Percentiles rank a stretch among this genome's conserved stretches.
Conservation (phyloP, 1,140 invertebrate genomes). For the Mycetomoellerius zeteki region DNA sequence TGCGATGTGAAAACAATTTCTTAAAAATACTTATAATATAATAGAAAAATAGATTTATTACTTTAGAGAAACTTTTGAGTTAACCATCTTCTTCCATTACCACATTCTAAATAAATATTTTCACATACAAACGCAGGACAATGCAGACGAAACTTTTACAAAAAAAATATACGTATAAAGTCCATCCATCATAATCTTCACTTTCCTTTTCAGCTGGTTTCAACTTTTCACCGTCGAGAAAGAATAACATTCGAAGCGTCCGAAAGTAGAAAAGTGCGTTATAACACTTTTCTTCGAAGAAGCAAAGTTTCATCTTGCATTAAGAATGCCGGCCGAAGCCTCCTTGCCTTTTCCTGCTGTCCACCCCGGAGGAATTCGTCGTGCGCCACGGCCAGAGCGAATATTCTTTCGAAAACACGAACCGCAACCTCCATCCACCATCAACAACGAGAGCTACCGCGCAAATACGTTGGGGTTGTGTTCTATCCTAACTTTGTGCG, state of each 20-base stretch:
- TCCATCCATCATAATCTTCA: conserved; percentile 66
- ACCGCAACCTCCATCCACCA: conserved; percentile 30
- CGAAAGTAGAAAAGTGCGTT: conserved; percentile 48
- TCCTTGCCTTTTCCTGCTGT: conserved; percentile 25
- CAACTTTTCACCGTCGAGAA: conserved; percentile 46
- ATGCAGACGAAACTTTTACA: not conserved
- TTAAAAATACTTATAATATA: not conserved
- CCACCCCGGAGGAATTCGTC: conserved; percentile 65
- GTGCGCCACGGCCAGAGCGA: conserved; percentile 26
- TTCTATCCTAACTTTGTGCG: conserved; percentile 22
- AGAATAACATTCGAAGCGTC: conserved; percentile 55
- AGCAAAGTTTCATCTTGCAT: conserved; percentile 66
- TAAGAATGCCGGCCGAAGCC: conserved; percentile 74
- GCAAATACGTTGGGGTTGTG: conserved; percentile 6
- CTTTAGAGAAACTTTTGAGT: not conserved
- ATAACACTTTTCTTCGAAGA: conserved; percentile 48
- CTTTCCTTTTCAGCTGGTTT: conserved; percentile 53
- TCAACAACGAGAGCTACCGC: conserved; percentile 7
- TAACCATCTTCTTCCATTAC: conserved; percentile 18
- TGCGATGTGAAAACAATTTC: not conserved
- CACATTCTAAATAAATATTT: conserved; percentile 27
- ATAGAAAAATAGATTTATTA: not conserved
- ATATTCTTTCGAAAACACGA: conserved; percentile 70
- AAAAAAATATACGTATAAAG: conserved; percentile 52
- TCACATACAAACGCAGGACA: not conserved